Evolutionary conservation across 2,113 vertebrate genomes (phyloP).

Genomic region (Xiphophorus maculatus): DNA sequence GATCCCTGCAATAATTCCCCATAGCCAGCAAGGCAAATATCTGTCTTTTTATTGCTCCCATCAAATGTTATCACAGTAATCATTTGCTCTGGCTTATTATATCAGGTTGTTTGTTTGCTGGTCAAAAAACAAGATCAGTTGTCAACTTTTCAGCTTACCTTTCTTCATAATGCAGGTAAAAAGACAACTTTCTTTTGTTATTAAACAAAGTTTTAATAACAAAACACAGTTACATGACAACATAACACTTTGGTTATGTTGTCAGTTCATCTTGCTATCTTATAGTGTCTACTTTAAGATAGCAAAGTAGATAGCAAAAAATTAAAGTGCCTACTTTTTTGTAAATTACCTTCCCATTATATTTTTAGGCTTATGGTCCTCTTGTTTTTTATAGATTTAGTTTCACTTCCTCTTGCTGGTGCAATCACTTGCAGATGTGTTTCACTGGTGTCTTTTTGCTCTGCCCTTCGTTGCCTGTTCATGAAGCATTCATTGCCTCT

Average conservation of each 20-base stretch:
- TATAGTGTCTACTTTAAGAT: neutral
- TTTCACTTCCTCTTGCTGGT: neutral
- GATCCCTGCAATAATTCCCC: neutral
- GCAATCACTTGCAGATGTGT: neutral
- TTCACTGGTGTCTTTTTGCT: neutral
- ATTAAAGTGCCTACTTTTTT: neutral
- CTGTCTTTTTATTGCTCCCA: slow-evolving; percentile 3
- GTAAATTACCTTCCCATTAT: neutral
- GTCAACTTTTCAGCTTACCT: too few relatives aligned
- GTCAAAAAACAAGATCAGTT: neutral
- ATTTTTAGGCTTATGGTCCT: neutral
- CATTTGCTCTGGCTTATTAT: neutral
- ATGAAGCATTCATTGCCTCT: neutral
- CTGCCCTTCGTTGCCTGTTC: too few relatives aligned
- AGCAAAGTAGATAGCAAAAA: too few relatives aligned
- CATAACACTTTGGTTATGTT: neutral
- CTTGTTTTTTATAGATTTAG: neutral
- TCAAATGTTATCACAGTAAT: neutral
- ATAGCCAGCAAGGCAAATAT: neutral
- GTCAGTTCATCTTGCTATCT: neutral
- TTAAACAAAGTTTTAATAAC: too few relatives aligned
- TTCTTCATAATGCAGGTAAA: too few relatives aligned
- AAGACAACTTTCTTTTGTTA: too few relatives aligned
- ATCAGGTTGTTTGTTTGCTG: neutral
- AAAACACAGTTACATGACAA: too few relatives aligned